Conservation (phyloP, 1,140 invertebrate genomes). For the Parapsyche elsis region DNA sequence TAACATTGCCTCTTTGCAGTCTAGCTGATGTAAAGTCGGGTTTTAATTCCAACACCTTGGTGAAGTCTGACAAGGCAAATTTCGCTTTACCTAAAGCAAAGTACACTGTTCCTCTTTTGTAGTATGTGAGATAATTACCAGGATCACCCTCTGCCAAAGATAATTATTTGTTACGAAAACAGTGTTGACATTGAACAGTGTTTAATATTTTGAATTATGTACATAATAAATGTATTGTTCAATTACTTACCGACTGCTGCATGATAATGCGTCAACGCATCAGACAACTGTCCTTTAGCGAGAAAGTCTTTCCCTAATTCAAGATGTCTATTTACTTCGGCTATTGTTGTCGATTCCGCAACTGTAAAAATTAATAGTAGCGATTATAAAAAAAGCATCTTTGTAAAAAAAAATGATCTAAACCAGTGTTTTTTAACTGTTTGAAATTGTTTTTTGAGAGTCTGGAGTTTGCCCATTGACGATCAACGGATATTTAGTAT, state of each 20-base stretch:
- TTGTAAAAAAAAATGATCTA: not conserved
- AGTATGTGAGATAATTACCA: conserved; percentile 94
- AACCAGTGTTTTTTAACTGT: not conserved
- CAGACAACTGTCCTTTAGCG: conserved; percentile 90
- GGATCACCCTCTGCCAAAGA: conserved; percentile 88
- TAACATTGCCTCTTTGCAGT: conserved; percentile 86
- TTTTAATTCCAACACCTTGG: conserved; percentile 90
- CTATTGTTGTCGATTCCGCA: conserved; percentile 72
- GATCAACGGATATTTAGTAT: no score
- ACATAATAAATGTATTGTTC: conserved; percentile 2
- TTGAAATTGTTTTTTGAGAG: no score
- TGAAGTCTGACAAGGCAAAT: conserved; percentile 93
- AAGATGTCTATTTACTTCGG: conserved; percentile 92
- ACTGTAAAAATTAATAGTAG: no score
- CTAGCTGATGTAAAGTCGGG: conserved; percentile 93
- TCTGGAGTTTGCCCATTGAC: no score
- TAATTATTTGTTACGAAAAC: conserved; percentile 52
- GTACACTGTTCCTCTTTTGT: conserved; percentile 95
- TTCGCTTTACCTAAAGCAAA: conserved; percentile 96
- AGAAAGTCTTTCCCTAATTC: conserved; percentile 93
- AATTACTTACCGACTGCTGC: conserved; percentile 91
- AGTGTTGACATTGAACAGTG: not conserved
- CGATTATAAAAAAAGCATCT: not conserved
- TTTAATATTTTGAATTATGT: conserved; percentile 16
- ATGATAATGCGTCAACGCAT: conserved; percentile 98